Evolutionary conservation across 2,888 invertebrate species (phyloP).

Genomic region (Caenorhabditis angaria): DNA sequence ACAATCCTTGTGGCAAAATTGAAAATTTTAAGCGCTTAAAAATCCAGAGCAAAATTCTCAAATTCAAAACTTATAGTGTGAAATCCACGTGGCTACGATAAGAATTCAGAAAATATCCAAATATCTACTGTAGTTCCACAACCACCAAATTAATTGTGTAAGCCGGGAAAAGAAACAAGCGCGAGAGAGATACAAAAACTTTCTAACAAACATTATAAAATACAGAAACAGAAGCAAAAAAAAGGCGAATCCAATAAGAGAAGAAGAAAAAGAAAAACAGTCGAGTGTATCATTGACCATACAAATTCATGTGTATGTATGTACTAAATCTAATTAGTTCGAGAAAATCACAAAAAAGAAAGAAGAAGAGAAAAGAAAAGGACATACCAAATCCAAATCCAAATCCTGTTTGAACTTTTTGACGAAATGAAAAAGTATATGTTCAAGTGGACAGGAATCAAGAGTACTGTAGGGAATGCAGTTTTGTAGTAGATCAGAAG

Average conservation of each 20-base stretch:
- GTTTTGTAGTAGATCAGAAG: too few species aligned
- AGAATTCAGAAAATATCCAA: too few species aligned
- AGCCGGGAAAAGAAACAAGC: too few species aligned
- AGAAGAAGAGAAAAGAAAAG: background rate
- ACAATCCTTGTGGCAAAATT: too few species aligned
- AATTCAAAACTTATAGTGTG: too few species aligned
- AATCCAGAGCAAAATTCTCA: too few species aligned
- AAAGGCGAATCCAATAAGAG: background rate
- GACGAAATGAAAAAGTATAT: slow-evolving; percentile 2
- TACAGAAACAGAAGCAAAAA: background rate
- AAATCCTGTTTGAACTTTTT: slow-evolving; percentile 4
- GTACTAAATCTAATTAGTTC: slow-evolving; percentile 4
- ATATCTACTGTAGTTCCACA: too few species aligned
- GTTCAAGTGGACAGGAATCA: background rate
- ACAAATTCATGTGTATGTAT: slow-evolving; percentile 4
- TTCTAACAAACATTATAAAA: background rate
- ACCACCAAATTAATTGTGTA: too few species aligned
- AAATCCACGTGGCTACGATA: too few species aligned
- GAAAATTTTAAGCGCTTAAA: too few species aligned
- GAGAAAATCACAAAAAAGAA: background rate
- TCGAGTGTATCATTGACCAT: slow-evolving; percentile 4
- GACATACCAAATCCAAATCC: background rate
- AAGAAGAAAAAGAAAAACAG: too few species aligned
- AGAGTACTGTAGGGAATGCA: background rate
- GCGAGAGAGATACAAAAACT: background rate